Conservation (phyloP, 2,113 vertebrate genomes). For the Cyphomyrus plagiostoma region DNA sequence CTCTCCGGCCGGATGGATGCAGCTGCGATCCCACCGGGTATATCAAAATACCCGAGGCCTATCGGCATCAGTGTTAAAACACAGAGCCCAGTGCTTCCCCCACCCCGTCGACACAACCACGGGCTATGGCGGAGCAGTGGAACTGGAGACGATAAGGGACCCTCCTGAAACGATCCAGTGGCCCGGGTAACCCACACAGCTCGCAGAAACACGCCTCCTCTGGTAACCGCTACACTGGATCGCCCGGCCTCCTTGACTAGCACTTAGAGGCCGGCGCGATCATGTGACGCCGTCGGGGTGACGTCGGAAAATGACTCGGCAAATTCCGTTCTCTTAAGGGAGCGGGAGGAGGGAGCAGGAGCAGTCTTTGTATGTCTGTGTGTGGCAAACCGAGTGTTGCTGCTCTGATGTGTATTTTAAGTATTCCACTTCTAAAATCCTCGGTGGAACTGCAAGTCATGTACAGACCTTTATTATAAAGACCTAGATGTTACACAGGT, state of each 20-base stretch:
- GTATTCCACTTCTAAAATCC: no score
- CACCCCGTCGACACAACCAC: background rate
- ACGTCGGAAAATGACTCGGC: conserved; percentile 69
- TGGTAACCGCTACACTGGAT: background rate
- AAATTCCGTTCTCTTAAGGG: conserved; percentile 21
- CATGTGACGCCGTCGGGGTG: conserved; percentile 43
- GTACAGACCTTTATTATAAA: background rate
- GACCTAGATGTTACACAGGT: background rate
- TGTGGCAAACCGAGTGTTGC: background rate
- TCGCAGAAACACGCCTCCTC: background rate
- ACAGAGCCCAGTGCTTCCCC: background rate
- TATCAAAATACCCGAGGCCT: background rate
- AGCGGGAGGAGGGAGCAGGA: background rate
- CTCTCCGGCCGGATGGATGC: background rate
- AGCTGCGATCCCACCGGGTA: background rate
- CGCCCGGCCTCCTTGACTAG: background rate
- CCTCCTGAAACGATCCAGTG: background rate
- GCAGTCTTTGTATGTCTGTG: background rate
- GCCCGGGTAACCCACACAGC: background rate
- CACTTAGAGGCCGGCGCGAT: background rate
- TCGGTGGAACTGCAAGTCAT: background rate
- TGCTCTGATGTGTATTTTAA: background rate
- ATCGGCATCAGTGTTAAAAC: background rate
- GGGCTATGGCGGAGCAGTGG: background rate
- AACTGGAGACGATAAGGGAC: background rate